Conservation (phyloP, 2,797 vertebrate species). For the Tenualosa ilisha region DNA sequence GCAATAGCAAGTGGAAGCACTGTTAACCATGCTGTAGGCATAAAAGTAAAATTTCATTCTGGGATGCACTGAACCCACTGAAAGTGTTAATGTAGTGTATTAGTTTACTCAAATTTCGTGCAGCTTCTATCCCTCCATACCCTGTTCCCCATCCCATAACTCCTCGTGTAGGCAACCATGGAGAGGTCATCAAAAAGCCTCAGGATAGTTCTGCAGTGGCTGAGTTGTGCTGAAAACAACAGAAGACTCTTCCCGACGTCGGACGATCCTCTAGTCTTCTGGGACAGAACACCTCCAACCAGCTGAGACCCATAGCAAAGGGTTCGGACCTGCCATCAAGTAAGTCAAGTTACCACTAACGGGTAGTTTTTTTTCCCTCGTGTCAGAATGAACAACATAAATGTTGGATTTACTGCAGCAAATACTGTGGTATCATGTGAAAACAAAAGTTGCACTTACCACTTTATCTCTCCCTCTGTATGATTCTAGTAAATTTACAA, state of each 20-base stretch:
- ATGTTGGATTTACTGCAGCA: background rate
- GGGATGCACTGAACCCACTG: background rate
- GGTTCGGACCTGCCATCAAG: slow-evolving; percentile 77
- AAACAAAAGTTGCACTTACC: slow-evolving; percentile 72
- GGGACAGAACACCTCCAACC: slow-evolving; percentile 79
- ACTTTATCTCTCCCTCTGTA: slow-evolving; percentile 90
- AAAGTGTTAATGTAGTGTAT: too few species aligned
- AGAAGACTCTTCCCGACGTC: slow-evolving; percentile 79
- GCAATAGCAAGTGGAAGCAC: too few species aligned
- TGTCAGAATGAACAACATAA: background rate
- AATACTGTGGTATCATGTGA: background rate
- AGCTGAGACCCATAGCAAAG: slow-evolving; percentile 87
- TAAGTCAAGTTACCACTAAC: background rate
- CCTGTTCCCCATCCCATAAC: slow-evolving; percentile 84
- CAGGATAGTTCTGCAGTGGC: slow-evolving; percentile 86
- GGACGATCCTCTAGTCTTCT: slow-evolving; percentile 55
- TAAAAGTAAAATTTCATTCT: background rate
- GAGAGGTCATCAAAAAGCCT: slow-evolving; percentile 90
- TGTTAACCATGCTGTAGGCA: too few species aligned
- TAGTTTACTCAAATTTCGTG: too few species aligned
- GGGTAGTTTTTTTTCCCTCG: background rate
- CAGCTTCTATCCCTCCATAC: slow-evolving; percentile 62
- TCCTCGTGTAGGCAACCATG: slow-evolving; percentile 81
- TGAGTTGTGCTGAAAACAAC: slow-evolving; percentile 84
- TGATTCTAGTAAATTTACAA: slow-evolving; percentile 80